Evolutionary conservation across 2,888 invertebrate species (phyloP), one percentile per base, ranked within the genome.

Genomic region (Apamea epomidion): DNA sequence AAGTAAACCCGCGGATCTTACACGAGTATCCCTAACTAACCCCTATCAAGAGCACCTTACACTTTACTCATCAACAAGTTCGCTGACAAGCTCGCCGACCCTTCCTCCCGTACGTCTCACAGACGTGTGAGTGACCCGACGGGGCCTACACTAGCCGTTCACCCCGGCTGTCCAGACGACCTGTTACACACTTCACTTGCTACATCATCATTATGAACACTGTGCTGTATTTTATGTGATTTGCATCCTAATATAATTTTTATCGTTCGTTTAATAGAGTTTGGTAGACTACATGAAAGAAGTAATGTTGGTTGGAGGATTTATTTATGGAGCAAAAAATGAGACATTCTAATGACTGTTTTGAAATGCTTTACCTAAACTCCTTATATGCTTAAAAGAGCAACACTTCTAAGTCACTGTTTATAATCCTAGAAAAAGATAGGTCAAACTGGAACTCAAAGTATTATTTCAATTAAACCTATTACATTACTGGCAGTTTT

Each of bases 121-220:
- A 91, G 92, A 91, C 93, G 94, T 92, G 95, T 94, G 94, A 95
- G 89, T 94, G 95, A 95, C 95, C 95, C 92, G 93, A 21, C 93
- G 90, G 91, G 85, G 93, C 93, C 93, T 92, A 83, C 92, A 94
- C 95, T 95, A 95, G 95, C 93, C 95, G 87, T 94, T 95, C 95
- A 94, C 95, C 95, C 95, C 93, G 91, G 92, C 87, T 90, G 93
- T 86, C 94, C 95, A 95, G 95, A 95, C 96, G 95, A 95, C 95
- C 95, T 94, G 95, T 95, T 94, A 95, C 95, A 94, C 95, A 95
- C 93, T 92, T 93, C 94, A 93, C 93, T 95, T 91, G 92, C 89
- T 90, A 89, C 92, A 83, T 78, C 89, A 83, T 87, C 87, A 87
- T 87, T 85, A 83, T 86, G 45, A 80, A 82, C 84, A 88, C 78